Evolutionary conservation across 2,797 vertebrate species (phyloP), one percentile per base, ranked within the genome.

Genomic region (Poeciliopsis paucimaculata): DNA sequence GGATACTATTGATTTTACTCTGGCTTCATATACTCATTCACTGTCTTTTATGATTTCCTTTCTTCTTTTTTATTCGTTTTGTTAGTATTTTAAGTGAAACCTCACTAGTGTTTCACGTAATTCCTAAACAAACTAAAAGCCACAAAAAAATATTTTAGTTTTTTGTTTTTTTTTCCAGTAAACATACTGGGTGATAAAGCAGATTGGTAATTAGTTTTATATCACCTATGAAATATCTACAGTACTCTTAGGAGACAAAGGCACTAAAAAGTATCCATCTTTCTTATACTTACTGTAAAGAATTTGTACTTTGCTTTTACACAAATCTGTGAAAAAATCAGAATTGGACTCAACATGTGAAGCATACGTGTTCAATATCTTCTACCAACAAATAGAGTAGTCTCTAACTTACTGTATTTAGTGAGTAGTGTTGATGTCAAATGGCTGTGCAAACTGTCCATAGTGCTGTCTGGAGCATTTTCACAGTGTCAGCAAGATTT

Each of bases 1-100:
- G 75, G 10, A 47, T 20, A 57, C 55, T 28, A 45, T 55, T 18
- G 5, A 77, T 62, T 46, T 4, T 51, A 41, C 51, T 72, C 46
- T 60, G 49, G 53, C 74, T 46, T 15, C 57, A 53, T 77, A 73
- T 57, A 77, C 64, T 66, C 75, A 23, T 68, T 41, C 9, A 64
- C 71, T 47, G 28, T 51, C 26, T 76, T 15, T 72, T 45, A 70
- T 51, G 20, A 13, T 62, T 68, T 46, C 4, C 31, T 51, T 68
- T 34, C 0, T 0, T n/a, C 8, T 74, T 66, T 15, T 41, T 79
- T 64, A 7, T 60, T 39, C 1, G 4, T 11, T 55, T 8, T 74
- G 15, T 15, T 55, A n/a, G 6, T 55, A n/a, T 53, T n/a, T n/a
- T 43, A 34, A 41, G 23, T 75, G 13, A 43, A 43, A 28, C 13